Evolutionary conservation across 2,113 vertebrate species (phyloP), one percentile per base, ranked within the genome.

Genomic region (Holacanthus passer): DNA sequence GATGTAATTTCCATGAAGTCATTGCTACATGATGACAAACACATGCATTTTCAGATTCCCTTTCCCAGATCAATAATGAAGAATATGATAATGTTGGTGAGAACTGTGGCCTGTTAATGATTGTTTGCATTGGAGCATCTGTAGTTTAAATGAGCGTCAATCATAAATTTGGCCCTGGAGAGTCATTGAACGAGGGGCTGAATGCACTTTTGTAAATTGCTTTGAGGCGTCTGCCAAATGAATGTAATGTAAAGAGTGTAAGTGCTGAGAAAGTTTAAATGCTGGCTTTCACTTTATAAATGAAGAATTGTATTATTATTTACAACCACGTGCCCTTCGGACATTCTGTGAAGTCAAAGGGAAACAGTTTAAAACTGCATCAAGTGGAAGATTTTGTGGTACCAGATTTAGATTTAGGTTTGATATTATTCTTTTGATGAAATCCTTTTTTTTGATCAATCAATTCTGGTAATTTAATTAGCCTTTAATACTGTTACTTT

Each of bases 1-100:
- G 29, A 14, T 24, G 4, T 47, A 13, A 56, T 50, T 75, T 75
- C 50, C 72, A 63, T n/a, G 10, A 63, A 52, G 58, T 48, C 13
- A 53, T 17, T 29, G n/a, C 12, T 53, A 13, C 47, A 11, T 41
- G 17, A 55, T 19, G 37, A 66, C 32, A 32, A 43, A 66, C 13
- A 55, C 12, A n/a, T 50, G n/a, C 2, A 14, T 29, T 27, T 12
- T 47, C 12, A 35, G 10, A 22, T 47, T 29, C 41, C 48, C 48
- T 22, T 27, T n/a, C 29, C 19, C n/a, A 4, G 39, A 48, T 27
- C 13, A 22, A 37, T 58, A 47, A 65, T 29, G 20, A 72, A 27
- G 48, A 45, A 8, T 17, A 32, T 53, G 48, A 50, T 50, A 20
- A 50, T 50, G 20, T 64, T 9, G 31, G 32, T 48, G 5, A 22